Evolutionary conservation across 2,113 vertebrate species (phyloP), one percentile per base, ranked within the genome.

Genomic region (Gallinago media): DNA sequence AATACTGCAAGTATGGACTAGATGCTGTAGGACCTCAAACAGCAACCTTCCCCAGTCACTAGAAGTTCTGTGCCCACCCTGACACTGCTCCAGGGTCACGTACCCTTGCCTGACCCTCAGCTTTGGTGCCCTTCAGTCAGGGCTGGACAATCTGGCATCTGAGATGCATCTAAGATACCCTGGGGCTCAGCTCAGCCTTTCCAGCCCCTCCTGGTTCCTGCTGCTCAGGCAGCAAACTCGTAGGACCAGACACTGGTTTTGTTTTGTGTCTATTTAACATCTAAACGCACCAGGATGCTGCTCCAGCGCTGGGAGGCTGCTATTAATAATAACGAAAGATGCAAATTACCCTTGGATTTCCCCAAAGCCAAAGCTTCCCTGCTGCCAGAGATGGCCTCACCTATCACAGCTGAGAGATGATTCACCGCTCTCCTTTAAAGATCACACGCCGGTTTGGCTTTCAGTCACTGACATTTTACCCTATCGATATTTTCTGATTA

Each of bases 221-320:
- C 21, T 61, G 6, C 25, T 61, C 49, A 8, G 49, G 7, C 12
- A 44, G 40, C 16, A 12, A 31, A 18, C 27, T 16, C 0, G 0
- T 2, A 12, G 17, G 26, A 32, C 15, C 15, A 8, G 77, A 1
- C 20, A 4, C 10, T 0, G 1, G 4, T 2, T 16, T 72, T 68
- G 22, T 18, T 31, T 56, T 46, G 31, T 18, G 15, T 16, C 83
- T 9, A 10, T 16, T 1, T 83, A 38, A 12, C n/a, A 9, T 25
- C 44, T 32, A 5, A 82, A 13, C 54, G 8, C 17, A 9, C 42
- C 7, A 19, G 38, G 31, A 9, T 66, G 52, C 36, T 56, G 52
- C 38, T 50, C 25, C 40, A 27, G 32, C 9, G 2, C 42, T 4
- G 16, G 31, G 54, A 61, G 23, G 2, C 38, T 44, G 29, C 42